Conservation (phyloP, 2,888 invertebrate genomes). For the Erebia epiphron region DNA sequence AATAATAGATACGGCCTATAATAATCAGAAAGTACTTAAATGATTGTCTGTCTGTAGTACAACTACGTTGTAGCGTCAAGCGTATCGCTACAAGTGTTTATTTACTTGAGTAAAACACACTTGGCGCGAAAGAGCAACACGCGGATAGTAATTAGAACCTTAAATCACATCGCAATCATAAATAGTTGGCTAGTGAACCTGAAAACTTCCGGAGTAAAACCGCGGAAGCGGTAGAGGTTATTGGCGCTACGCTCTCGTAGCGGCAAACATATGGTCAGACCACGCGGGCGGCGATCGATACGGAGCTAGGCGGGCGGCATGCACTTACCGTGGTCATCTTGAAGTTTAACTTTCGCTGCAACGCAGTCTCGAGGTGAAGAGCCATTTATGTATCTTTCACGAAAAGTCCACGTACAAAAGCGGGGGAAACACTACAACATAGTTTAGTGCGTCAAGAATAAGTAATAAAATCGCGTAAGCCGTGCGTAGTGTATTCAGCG, state of each 20-base stretch:
- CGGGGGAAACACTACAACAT: constrained; percentile 70
- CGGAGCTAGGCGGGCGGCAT: constrained; percentile 56
- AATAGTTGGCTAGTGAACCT: constrained; percentile 21
- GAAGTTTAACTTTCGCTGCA: constrained; percentile 81
- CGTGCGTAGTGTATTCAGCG: constrained; percentile 69
- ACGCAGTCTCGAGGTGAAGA: constrained; percentile 77
- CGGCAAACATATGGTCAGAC: constrained; percentile 73
- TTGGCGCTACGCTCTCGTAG: constrained; percentile 53
- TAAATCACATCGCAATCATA: constrained; percentile 46
- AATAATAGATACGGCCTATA: neutral
- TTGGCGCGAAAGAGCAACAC: constrained; percentile 46
- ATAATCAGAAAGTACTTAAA: constrained; percentile 9
- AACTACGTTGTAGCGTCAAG: constrained; percentile 40
- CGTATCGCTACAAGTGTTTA: constrained; percentile 72
- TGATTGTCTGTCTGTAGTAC: constrained; percentile 22
- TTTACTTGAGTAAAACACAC: constrained; percentile 58
- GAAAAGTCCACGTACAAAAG: constrained; percentile 52
- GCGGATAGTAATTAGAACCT: constrained; percentile 47
- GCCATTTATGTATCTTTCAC: constrained; percentile 63
- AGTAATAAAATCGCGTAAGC: constrained; percentile 70
- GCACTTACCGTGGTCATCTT: constrained; percentile 82
- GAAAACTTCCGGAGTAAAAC: constrained; percentile 42
- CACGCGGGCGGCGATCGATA: constrained; percentile 77
- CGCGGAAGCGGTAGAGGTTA: constrained; percentile 47
- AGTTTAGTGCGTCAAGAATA: constrained; percentile 62